These are phyloP conservation scores for Dastarcus helophoroides DNA, from an alignment of 2,888 invertebrate species.

Conservation along the genomic window DNA sequence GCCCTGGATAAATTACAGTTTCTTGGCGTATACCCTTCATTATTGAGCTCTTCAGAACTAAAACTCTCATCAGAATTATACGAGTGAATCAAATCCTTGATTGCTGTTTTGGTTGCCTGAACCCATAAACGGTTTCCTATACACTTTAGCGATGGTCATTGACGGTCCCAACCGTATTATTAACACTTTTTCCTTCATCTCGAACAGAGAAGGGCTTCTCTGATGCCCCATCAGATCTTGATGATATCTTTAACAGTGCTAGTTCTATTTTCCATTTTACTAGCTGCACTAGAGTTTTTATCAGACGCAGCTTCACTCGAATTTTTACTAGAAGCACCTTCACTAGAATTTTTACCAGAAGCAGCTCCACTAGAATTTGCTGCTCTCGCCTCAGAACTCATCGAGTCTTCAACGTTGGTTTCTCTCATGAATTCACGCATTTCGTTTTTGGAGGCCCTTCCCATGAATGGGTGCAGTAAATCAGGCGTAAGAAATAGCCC, in stretches of 20 bases:
- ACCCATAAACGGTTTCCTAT: constrained; percentile 9
- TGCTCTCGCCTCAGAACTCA: neutral
- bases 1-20: too few species aligned
- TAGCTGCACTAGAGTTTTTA: too few species aligned
- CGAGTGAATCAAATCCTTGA: constrained; percentile 8
- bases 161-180: constrained; percentile 5
- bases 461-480: constrained; percentile 22
- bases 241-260: too few species aligned
- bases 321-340: too few species aligned
- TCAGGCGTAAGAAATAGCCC: constrained; percentile 15
- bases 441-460: constrained; percentile 11
- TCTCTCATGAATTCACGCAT: neutral
- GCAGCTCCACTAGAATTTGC: neutral
- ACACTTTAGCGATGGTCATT: constrained; percentile 7
- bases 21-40: too few species aligned
- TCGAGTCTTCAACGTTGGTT: neutral
- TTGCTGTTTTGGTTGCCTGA: constrained; percentile 5
- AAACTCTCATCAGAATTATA: too few species aligned
- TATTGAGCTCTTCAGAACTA: too few species aligned
- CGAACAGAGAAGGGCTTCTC: too few species aligned
- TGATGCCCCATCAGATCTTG: too few species aligned
- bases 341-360: too few species aligned
- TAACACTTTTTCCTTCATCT: neutral
- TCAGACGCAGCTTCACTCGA: too few species aligned
- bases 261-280: too few species aligned